These are phyloP conservation scores for Balearica regulorum DNA, from an alignment of 2,797 vertebrate genomes.

Conservation along the genomic window DNA sequence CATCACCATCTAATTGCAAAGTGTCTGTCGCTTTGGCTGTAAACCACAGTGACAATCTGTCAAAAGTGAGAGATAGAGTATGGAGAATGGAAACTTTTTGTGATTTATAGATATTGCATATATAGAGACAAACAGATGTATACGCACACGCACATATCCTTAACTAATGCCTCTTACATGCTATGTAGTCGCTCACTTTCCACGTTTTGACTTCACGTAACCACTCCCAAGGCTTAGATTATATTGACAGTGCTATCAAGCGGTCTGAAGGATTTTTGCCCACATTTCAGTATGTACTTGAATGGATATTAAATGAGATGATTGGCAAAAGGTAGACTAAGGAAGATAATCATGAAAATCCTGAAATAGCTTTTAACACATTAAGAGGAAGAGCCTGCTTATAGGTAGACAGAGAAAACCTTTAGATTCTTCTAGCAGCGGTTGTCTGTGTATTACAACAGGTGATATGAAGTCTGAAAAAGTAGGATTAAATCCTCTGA, in stretches of 20 bases:
- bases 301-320: background rate
- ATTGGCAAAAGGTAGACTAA: background rate
- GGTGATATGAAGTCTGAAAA: background rate
- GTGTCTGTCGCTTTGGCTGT: background rate
- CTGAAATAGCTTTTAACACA: background rate
- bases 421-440: background rate
- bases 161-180: background rate
- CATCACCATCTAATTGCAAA: background rate
- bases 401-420: background rate
- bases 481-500: background rate
- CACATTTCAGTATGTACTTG: background rate
- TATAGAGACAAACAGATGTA: background rate
- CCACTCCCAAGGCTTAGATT: background rate
- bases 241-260: background rate
- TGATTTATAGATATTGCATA: background rate
- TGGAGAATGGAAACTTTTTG: background rate
- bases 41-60: background rate
- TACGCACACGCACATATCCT: background rate
- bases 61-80: background rate
- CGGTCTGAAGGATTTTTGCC: fast-evolving
- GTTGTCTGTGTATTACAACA: background rate
- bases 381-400: background rate
- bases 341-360: background rate
- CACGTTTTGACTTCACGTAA: background rate
- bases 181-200: background rate